Base-by-base conservation (phyloP, 2,797 vertebrate species). In the Nannoperca australis region DNA sequence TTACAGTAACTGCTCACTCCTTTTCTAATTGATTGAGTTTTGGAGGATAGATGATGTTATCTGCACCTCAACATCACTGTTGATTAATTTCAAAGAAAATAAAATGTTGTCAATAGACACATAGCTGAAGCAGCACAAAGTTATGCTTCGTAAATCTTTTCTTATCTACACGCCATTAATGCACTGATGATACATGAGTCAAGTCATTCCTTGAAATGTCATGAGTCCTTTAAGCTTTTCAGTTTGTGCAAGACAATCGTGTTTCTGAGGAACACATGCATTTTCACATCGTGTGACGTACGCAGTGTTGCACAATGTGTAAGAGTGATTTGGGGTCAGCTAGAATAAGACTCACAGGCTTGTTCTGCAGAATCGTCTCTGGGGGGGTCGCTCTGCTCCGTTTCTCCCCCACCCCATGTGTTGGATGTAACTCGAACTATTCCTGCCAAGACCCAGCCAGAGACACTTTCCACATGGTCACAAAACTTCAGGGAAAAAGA, bases 361-460 rank as follows among this genome's bases (percentile, higher is more conserved):
- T 73, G 45, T 88, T 89, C 85, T 78, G 22, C 55, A 64, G 79
- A 88, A 89, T 9, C 0, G 1, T 83, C 82, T 83, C 81, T 2
- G 0, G 63, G 61, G 79, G 67, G 32, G 10, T 17, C 0, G 1
- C 17, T 80, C 54, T 3, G 15, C 59, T 76, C 68, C 30, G 40
- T 45, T 49, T n/a, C 36, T 44, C 76, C 51, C 62, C 54, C 36
- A 67, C 68, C 78, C 73, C 59, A 76, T 85, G 70, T 87, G 24
- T 80, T 86, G 79, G 82, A 82, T 2, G 0, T 4, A 51, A 55
- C n/a, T 61, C 22, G 9, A 3, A 7, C 14, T 0, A 17, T 40
- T 81, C 69, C 24, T 89, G 85, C 84, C 84, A 89, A 90, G 65
- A 61, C 44, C 69, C 73, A 64, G 69, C 85, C 68, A 45, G 65